Percentiles rank a stretch among this genome's conserved stretches.
Evolutionary conservation across 2,113 vertebrate species (phyloP).

Genomic region (Melanostigma gelatinosum): DNA sequence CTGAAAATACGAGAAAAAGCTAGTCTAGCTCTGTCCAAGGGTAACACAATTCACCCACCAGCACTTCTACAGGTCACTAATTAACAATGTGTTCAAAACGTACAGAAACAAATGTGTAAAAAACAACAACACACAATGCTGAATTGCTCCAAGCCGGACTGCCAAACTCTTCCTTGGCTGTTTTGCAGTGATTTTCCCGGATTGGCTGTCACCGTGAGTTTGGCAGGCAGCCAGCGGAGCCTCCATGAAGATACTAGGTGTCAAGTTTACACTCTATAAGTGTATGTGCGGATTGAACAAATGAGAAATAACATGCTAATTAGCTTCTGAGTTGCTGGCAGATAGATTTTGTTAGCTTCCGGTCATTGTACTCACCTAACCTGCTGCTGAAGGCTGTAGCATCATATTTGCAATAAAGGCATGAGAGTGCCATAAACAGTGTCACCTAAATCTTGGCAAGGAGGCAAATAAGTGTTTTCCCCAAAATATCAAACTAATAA

Average conservation of each 20-base stretch:
- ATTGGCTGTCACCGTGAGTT: neutral
- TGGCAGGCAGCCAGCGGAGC: neutral
- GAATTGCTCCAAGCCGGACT: neutral
- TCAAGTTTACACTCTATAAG: too few relatives aligned
- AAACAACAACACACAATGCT: neutral
- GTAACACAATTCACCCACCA: neutral
- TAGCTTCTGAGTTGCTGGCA: neutral
- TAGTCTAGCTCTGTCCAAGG: neutral
- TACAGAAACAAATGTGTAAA: neutral
- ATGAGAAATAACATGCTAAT: neutral
- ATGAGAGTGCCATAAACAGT: neutral
- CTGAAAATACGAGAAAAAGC: neutral
- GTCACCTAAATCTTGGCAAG: neutral
- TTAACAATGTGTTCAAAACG: neutral
- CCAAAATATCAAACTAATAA: conserved; percentile 4
- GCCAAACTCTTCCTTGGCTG: neutral
- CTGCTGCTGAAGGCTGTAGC: neutral
- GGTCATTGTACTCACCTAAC: neutral
- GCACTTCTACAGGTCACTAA: neutral
- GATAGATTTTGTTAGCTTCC: neutral
- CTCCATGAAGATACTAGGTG: neutral
- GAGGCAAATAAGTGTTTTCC: neutral
- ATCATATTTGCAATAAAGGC: neutral
- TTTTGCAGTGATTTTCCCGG: neutral
- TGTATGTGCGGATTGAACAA: neutral